phyloP scores from a whole-genome alignment of 2,113 vertebrate genomes.

The Thymallus thymallus region DNA sequence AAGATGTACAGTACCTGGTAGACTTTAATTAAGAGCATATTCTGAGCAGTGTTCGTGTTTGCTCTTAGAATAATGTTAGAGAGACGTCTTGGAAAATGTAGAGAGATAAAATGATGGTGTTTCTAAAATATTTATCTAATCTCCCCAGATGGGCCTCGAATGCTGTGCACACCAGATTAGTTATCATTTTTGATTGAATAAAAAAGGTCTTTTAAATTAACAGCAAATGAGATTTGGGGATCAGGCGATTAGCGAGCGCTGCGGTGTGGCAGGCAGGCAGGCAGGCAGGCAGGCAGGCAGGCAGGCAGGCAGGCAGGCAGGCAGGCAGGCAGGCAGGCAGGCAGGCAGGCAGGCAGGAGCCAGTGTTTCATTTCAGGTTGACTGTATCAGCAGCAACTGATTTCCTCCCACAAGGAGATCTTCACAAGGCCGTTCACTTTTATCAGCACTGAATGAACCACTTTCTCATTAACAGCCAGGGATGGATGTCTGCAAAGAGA shows the following conservation, averaged over 20 bases:
- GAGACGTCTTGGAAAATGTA: not conserved
- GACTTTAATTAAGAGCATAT: not conserved
- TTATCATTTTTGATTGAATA: constrained; percentile 24
- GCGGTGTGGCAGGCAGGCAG: not conserved
- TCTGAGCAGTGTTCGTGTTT: not conserved
- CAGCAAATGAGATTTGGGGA: constrained; percentile 38
- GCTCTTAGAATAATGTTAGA: not conserved
- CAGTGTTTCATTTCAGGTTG: constrained; percentile 21
- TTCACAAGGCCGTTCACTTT: constrained; percentile 31
- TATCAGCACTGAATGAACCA: constrained; percentile 35
- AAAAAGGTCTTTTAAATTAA: constrained; percentile 43
- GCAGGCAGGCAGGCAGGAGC: constrained; percentile 2
- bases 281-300: too few relatives aligned
- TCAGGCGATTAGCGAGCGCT: constrained; percentile 20
- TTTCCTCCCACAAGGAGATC: constrained; percentile 23
- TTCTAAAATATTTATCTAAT: constrained; percentile 21
- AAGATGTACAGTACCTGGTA: too few relatives aligned
- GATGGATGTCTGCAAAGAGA: constrained; percentile 4
- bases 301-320: too few relatives aligned
- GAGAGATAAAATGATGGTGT: not conserved
- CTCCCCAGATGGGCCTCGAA: constrained; percentile 7
- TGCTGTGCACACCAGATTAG: constrained; percentile 22
- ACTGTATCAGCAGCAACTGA: constrained; percentile 43
- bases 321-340: too few relatives aligned
- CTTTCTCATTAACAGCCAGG: constrained; percentile 31